Percentiles rank a stretch among this genome's conserved stretches.
phyloP scores from a whole-genome alignment of 2,113 vertebrate species.

The Sapayoa aenigma region DNA sequence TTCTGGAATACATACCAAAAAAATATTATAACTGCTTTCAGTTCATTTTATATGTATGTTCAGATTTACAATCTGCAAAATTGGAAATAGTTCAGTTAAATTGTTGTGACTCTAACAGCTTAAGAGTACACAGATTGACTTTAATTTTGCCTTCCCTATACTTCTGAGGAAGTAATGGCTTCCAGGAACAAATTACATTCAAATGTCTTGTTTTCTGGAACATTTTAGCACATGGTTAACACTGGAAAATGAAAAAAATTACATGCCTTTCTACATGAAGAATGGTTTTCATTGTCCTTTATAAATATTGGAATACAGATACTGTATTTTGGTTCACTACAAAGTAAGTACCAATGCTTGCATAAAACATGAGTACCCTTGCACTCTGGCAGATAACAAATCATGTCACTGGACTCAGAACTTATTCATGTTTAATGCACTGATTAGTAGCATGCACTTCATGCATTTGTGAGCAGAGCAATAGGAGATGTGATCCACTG shows the following conservation, averaged over 20 bases:
- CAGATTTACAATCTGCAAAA: neutral
- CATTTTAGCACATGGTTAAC: neutral
- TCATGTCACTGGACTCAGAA: neutral
- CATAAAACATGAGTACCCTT: neutral
- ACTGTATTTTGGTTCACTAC: neutral
- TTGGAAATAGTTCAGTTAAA: neutral
- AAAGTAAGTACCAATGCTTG: neutral
- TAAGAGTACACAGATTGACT: neutral
- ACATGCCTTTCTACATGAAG: neutral
- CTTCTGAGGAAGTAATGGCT: neutral
- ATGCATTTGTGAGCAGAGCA: slow-evolving; percentile 53
- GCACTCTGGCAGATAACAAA: neutral
- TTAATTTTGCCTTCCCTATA: neutral
- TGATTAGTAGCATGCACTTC: slow-evolving; percentile 40
- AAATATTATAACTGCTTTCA: neutral
- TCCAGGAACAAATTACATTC: neutral
- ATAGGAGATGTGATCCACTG: neutral
- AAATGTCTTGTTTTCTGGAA: neutral
- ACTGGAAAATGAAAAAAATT: neutral
- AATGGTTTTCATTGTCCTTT: neutral
- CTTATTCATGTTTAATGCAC: neutral
- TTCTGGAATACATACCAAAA: neutral
- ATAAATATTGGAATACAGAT: neutral
- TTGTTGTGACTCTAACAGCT: neutral
- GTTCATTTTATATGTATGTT: neutral